Base-by-base conservation (phyloP, 2,888 invertebrate genomes). In the Ochropleura leucogaster region DNA sequence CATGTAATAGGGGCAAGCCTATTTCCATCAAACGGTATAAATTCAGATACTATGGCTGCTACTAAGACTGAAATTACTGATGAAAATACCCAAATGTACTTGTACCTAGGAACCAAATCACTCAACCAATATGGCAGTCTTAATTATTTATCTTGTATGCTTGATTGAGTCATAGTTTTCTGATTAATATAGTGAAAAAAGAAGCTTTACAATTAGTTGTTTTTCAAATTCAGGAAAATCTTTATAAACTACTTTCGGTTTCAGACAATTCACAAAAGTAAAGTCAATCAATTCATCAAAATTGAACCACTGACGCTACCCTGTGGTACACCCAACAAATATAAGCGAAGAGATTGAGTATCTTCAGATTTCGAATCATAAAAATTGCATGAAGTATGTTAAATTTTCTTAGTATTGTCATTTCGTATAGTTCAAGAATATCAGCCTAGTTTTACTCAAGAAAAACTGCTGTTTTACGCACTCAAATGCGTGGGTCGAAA, bases 341-440 rank as follows among this genome's bases (percentile, higher is more conserved):
- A 4, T 4, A n/a, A 46, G 14, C 0, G 18, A 68, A 16, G 51
- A 3, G 4, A n/a, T 44, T 18, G 5, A 59, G 51, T 51, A n/a
- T 8, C 7, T 16, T 53, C 20, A 18, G 9, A 42, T 55, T 55
- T 64, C 4, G 3, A 18, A 53, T 30, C 12, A 47, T 12, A 8
- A 47, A 42, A 47, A n/a, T 42, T 49, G 16, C n/a, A 30, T 16
- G n/a, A 46, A 77, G 46, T 77, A 60, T 1, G 20, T 77, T 55
- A 18, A 30, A 49, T 68, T 77, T 77, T 14, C 30, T 55, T 44
- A 44, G 3, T 68, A 47, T 55, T 30, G 5, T 47, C 3, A 1
- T 42, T 51, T 65, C 76, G 14, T 66, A 30, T 42, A 55, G 14
- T 14, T 53, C 20, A 8, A 5, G 47, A 40, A 73, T 30, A 14